Conservation (phyloP, 1,140 invertebrate genomes). For the Drosophila melanica region DNA sequence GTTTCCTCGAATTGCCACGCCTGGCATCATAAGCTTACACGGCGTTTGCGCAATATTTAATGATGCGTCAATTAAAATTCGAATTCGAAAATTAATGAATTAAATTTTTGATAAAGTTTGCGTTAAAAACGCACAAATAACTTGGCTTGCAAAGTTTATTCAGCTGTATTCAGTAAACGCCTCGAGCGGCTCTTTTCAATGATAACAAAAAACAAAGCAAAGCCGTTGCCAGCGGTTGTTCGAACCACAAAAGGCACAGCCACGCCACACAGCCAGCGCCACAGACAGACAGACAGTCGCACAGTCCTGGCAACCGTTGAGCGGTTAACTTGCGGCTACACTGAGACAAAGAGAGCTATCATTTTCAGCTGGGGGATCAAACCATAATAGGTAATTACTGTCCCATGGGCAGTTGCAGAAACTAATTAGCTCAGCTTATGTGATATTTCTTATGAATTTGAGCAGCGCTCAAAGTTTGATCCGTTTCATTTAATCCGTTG, state of each 20-base stretch:
- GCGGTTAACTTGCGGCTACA: slow-evolving; percentile 14
- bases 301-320: not conserved
- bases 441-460: slow-evolving; percentile 23
- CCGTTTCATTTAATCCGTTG: slow-evolving; percentile 13
- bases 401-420: slow-evolving; percentile 59
- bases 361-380: slow-evolving; percentile 25
- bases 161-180: slow-evolving; percentile 12
- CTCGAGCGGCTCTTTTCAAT: slow-evolving; percentile 54
- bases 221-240: slow-evolving; percentile 21
- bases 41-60: too few species aligned
- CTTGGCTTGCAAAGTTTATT: slow-evolving; percentile 6
- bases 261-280: not conserved
- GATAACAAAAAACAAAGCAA: slow-evolving; percentile 25
- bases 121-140: slow-evolving; percentile 1
- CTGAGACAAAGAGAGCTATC: slow-evolving; percentile 23
- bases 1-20: not conserved
- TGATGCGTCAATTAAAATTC: slow-evolving; percentile 3
- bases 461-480: slow-evolving; percentile 26
- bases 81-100: slow-evolving; percentile 10
- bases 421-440: slow-evolving; percentile 56
- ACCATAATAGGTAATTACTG: slow-evolving; percentile 60
- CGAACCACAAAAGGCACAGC: slow-evolving; percentile 7
- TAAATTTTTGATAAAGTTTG: slow-evolving; percentile 4
- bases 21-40: not conserved
- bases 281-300: slow-evolving; percentile 4